Evolutionary conservation across 1,140 invertebrate species (phyloP).

Genomic region (Pachypeltis micranthus): DNA sequence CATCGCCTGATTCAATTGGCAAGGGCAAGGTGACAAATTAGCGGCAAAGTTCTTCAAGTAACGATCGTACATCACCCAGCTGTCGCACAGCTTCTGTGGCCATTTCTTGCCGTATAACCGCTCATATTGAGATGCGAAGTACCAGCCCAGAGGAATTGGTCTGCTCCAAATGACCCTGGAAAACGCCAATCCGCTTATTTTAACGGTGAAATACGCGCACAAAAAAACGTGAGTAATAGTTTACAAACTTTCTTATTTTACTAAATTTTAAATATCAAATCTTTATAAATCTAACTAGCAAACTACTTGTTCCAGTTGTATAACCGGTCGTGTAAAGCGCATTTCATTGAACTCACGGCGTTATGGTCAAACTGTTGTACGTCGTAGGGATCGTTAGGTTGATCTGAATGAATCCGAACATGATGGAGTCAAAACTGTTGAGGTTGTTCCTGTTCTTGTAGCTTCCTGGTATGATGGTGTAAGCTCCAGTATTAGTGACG

Average conservation of each 20-base stretch:
- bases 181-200: not conserved
- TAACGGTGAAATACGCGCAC: not conserved
- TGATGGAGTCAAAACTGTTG: constrained; percentile 47
- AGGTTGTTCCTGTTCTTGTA: constrained; percentile 56
- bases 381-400: constrained; percentile 63
- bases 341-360: constrained; percentile 61
- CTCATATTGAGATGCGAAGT: constrained; percentile 80
- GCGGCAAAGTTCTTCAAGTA: constrained; percentile 80
- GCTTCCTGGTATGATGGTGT: constrained; percentile 52
- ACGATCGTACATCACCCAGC: constrained; percentile 77
- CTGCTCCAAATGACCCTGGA: constrained; percentile 71
- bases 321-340: too few relatives aligned
- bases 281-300: too few relatives aligned
- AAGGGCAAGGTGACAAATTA: constrained; percentile 74
- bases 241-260: too few relatives aligned
- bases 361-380: constrained; percentile 51
- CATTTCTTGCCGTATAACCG: constrained; percentile 61
- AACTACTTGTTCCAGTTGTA: too few relatives aligned
- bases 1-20: constrained; percentile 78
- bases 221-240: too few relatives aligned
- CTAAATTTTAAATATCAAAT: too few relatives aligned
- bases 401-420: constrained; percentile 82
- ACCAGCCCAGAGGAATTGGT: constrained; percentile 85
- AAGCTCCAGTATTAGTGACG: constrained; percentile 50
- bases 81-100: constrained; percentile 68